These are phyloP conservation scores for Meiosimyza platycephala DNA, from an alignment of 2,888 invertebrate species.

Conservation along the genomic window DNA sequence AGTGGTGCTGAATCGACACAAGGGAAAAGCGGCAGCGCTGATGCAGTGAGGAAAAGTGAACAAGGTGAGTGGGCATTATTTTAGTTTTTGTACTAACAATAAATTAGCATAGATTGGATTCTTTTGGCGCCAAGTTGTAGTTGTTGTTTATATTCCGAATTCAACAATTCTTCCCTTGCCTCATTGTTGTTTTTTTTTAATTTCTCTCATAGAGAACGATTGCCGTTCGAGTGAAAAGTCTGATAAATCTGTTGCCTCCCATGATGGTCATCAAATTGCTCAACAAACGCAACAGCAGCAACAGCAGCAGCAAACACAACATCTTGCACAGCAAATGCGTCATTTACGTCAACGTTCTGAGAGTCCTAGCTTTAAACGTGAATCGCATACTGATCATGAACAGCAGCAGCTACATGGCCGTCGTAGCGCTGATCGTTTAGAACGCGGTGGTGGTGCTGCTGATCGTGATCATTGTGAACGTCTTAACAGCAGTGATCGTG, in stretches of 20 bases:
- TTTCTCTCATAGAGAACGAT: slow-evolving; percentile 57
- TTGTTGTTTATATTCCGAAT: neutral
- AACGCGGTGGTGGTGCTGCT: slow-evolving; percentile 45
- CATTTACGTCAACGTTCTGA: slow-evolving; percentile 56
- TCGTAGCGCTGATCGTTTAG: slow-evolving; percentile 53
- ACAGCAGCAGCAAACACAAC: slow-evolving; percentile 42
- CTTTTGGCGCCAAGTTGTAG: neutral
- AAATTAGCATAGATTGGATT: too few species aligned
- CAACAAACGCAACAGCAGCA: slow-evolving; percentile 45
- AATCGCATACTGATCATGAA: slow-evolving; percentile 62
- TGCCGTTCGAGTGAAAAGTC: slow-evolving; percentile 65
- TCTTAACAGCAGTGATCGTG: slow-evolving; percentile 48
- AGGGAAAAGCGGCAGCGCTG: slow-evolving; percentile 45
- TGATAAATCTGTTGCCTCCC: slow-evolving; percentile 56
- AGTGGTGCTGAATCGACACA: slow-evolving; percentile 44
- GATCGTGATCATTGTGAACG: slow-evolving; percentile 58
- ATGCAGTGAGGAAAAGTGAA: slow-evolving; percentile 46
- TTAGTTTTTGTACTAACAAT: neutral
- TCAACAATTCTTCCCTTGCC: too few species aligned
- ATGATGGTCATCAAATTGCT: slow-evolving; percentile 52
- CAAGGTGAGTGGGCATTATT: slow-evolving; percentile 47
- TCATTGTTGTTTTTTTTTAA: too few species aligned
- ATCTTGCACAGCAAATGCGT: slow-evolving; percentile 45
- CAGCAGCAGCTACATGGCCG: slow-evolving; percentile 47
- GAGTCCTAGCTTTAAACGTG: slow-evolving; percentile 64